A percentile compares a stretch with the other conserved stretches of the same genome.
These are phyloP conservation scores for Radopholus similis DNA, from an alignment of 1,140 invertebrate genomes.

Conservation along the genomic window DNA sequence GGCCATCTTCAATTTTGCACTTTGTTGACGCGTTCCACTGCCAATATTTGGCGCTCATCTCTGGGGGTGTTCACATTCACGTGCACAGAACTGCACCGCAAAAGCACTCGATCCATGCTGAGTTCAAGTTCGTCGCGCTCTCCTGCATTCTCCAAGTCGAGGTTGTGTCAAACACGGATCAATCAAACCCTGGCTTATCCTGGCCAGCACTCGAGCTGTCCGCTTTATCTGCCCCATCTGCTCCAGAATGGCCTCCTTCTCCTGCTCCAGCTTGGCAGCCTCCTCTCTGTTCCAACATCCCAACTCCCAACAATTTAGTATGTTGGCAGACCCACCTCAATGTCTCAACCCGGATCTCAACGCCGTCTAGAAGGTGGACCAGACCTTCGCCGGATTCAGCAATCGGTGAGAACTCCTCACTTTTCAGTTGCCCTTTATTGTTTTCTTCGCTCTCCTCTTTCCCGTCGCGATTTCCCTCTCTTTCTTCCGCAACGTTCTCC, in stretches of 20 bases:
- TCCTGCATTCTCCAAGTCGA: not conserved
- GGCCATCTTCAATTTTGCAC: not conserved
- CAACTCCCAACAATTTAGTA: not conserved
- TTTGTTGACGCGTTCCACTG: constrained; percentile 6
- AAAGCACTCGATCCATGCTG: not conserved
- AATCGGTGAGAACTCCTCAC: not conserved
- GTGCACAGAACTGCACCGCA: not conserved
- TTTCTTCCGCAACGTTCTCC: not conserved
- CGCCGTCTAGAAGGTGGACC: not conserved
- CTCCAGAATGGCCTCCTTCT: constrained; percentile 12
- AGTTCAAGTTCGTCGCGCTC: constrained; percentile 6
- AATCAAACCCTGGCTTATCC: not conserved
- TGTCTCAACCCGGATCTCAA: not conserved
- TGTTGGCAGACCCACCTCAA: not conserved
- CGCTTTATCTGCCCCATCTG: not conserved
- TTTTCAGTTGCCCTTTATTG: not conserved
- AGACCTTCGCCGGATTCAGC: not conserved
- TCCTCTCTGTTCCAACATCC: not conserved
- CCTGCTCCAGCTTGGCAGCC: constrained; percentile 4
- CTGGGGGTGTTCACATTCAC: constrained; percentile 5
- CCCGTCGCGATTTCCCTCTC: not conserved
- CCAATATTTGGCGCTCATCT: constrained; percentile 4
- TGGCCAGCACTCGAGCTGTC: not conserved
- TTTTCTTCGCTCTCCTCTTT: not conserved
- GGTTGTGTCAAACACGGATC: not conserved